Base-by-base conservation (phyloP, 2,113 vertebrate species). In the Syngnathus floridae region DNA sequence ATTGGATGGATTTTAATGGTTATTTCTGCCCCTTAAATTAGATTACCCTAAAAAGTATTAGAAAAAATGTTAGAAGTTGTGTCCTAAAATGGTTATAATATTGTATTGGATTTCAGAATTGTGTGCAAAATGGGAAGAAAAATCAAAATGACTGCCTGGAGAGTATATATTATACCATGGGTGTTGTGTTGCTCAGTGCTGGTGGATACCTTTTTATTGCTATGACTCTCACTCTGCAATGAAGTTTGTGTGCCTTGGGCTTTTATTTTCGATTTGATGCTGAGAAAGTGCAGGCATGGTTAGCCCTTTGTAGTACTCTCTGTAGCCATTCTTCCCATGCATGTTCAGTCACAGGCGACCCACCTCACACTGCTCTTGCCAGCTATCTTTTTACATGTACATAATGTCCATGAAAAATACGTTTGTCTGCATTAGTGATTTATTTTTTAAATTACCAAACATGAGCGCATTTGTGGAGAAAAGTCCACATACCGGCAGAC, bases 251-350 rank as follows among this genome's bases (percentile, higher is more conserved):
- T 41, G 58, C 59, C 59, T 61, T 61, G 59, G 59, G 59, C 59
- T 61, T 61, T 61, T 61, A 61, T 61, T 61, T 61, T 43, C 40
- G 26, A 43, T 61, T 61, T 61, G 38, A 41, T 61, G 59, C 40
- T 43, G 59, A 61, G 59, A 61, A 26, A 26, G 59, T 61, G 59
- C 40, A 26, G 59, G 36, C 40, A 43, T 45, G 38, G 40, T 61
- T 45, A 26, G 59, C 59, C 58, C 58, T 60, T 21, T 60, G 19
- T 22, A 37, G n/a, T 21, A 13, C 58, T 40, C 19, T 60, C 19
- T 40, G 13, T 60, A 41, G 36, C 10, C n/a, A 19, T 21, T 40
- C 19, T n/a, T 41, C 21, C 8, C 5, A 26, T 26, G 38, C n/a
- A 43, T 22, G 12, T 43, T 12, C 35, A 43, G 38, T 14, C 38